Percentiles rank a stretch among this genome's conserved stretches.
These are phyloP conservation scores for Anastrepha obliqua DNA, from an alignment of 1,140 invertebrate genomes.

Conservation along the genomic window DNA sequence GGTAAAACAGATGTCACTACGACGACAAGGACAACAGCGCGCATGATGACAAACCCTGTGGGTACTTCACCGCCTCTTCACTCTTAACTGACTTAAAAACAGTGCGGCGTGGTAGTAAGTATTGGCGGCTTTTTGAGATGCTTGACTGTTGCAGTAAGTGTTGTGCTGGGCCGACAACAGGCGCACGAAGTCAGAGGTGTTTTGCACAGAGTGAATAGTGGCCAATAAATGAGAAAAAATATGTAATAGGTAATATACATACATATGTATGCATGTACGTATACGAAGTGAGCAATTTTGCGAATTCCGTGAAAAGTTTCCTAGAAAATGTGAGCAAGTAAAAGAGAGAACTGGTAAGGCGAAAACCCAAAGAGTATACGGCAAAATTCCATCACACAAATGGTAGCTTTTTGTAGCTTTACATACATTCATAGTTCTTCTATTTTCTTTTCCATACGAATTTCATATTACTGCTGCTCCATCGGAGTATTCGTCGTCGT, in stretches of 20 bases:
- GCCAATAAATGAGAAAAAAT: not conserved
- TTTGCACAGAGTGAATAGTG: not conserved
- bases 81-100: not conserved
- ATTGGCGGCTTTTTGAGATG: not conserved
- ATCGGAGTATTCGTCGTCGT: not conserved
- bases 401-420: no score
- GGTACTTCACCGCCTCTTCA: not conserved
- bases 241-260: not conserved
- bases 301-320: no score
- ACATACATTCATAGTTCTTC: not conserved
- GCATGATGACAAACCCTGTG: not conserved
- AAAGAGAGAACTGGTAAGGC: not conserved
- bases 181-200: not conserved
- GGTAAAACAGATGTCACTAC: conserved; percentile 38
- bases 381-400: not conserved
- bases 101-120: not conserved
- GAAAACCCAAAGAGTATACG: not conserved
- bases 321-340: no score
- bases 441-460: not conserved
- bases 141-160: not conserved
- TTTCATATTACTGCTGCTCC: not conserved
- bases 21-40: not conserved
- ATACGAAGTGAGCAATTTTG: not conserved
- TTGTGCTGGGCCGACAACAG: no score
- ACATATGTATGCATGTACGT: no score